A percentile compares a stretch with the other conserved stretches of the same genome.
Conservation (phyloP, 2,797 vertebrate genomes). For the Remorina albescens region DNA sequence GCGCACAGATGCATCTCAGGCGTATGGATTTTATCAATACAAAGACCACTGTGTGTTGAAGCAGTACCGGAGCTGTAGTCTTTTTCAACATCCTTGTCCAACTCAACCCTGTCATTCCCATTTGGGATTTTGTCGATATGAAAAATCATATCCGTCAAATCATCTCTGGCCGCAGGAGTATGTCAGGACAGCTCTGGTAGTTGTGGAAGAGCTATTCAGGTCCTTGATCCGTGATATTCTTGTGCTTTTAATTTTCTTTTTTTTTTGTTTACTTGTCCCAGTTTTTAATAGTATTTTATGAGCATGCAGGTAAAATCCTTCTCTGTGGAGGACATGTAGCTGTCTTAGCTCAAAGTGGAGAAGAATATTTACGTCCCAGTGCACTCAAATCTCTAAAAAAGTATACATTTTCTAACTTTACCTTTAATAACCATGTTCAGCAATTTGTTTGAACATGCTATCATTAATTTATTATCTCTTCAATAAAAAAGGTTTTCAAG, state of each 20-base stretch:
- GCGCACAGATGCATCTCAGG: conserved; percentile 73
- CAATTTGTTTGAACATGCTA: not conserved
- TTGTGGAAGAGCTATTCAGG: conserved; percentile 4
- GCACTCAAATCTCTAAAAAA: not conserved
- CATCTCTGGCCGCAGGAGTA: conserved; percentile 29
- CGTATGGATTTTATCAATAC: conserved; percentile 80
- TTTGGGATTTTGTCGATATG: conserved; percentile 69
- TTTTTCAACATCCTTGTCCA: conserved; percentile 29
- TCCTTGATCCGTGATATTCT: not conserved
- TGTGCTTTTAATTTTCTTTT: not conserved
- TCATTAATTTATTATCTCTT: conserved; percentile 3
- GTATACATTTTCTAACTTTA: not conserved
- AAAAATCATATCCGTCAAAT: conserved; percentile 55
- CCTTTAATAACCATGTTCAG: not conserved
- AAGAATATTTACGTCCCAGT: not conserved
- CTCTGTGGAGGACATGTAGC: not conserved
- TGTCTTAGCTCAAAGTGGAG: not conserved
- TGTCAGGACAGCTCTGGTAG: conserved; percentile 24
- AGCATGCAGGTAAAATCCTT: not conserved
- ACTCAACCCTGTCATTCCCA: conserved; percentile 38
- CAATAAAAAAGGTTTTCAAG: not conserved
- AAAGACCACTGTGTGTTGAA: conserved; percentile 53
- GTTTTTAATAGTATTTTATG: not conserved
- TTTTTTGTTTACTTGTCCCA: not conserved
- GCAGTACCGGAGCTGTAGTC: conserved; percentile 53